Base-by-base conservation (phyloP, 2,888 invertebrate genomes). In the Eurytoma adleriae region DNA sequence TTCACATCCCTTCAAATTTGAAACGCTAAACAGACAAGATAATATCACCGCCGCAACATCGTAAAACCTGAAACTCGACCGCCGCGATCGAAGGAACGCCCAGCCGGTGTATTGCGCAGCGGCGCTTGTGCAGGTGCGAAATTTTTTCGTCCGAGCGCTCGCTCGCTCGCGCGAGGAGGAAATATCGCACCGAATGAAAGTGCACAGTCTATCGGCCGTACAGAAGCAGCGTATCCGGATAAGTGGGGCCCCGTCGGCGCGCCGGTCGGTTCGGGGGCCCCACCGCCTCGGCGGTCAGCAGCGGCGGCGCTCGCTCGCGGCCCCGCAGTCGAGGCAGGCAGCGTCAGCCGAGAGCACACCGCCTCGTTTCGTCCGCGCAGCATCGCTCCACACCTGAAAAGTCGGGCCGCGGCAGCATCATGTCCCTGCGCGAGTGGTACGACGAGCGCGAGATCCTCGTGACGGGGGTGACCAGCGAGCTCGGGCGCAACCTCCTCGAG, bases 381-480 rank as follows among this genome's bases (percentile, higher is more conserved):
- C 20, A 57, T 18, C 20, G 18, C 4, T 10, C 20, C 57, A n/a
- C 16, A 18, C 12, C 3, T 10, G 20, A 12, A 57, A 2, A 57
- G 0, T 18, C 18, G 13, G 18, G 14, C 57, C 12, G 18, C 0
- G 13, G 80, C 76, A 78, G 69, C 78, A 85, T 69, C 73, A 89
- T 89, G 89, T 84, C 86, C 84, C 85, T 89, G 40, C 24, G 83
- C 81, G 88, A 89, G 66, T 89, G 89, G 89, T 89, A 86, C 86
- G 83, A 78, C 40, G 83, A 85, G 4, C 87, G 87, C 52, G 86
- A 87, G 83, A 81, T 89, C n/a, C 86, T 89, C 73, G 76, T 89
- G 16, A 88, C 86, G 2, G 89, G 89, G 74, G 88, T 85, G 20
- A 89, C 88, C 61, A 88, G 89, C 82, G 86, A 88, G 74, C 78